phyloP scores from a whole-genome alignment of 1,140 invertebrate genomes.

The Drosophila chauvacae region DNA sequence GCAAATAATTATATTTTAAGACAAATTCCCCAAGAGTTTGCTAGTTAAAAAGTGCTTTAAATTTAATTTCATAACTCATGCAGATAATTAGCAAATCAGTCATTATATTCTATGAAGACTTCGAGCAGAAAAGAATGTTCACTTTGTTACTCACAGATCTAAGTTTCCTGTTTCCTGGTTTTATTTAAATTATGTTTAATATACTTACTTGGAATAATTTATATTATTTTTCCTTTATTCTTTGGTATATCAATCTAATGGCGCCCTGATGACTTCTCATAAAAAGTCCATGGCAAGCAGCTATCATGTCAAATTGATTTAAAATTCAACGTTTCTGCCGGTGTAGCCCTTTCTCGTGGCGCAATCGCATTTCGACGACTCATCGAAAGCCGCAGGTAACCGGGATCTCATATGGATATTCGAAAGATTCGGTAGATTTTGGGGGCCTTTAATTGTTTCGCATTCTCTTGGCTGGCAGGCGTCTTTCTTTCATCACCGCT shows the following conservation, averaged over 20 bases:
- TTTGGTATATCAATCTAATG: constrained; percentile 25
- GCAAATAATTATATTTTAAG: neutral
- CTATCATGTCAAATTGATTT: constrained; percentile 15
- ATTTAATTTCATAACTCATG: neutral
- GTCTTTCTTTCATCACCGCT: constrained; percentile 46
- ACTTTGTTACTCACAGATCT: too few species aligned
- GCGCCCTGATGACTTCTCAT: constrained; percentile 19
- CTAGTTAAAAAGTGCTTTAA: too few species aligned
- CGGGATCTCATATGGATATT: constrained; percentile 45
- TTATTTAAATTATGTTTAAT: too few species aligned
- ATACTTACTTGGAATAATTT: neutral
- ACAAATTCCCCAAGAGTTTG: too few species aligned
- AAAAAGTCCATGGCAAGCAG: neutral
- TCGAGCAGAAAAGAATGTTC: too few species aligned
- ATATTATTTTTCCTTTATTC: neutral
- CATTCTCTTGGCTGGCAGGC: constrained; percentile 31
- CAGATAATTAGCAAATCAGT: too few species aligned
- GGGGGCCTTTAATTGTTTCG: constrained; percentile 73
- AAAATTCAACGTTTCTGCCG: constrained; percentile 10
- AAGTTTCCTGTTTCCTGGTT: too few species aligned
- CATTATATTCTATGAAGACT: too few species aligned
- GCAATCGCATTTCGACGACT: constrained; percentile 58
- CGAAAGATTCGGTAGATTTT: constrained; percentile 21
- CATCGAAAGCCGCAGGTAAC: constrained; percentile 75
- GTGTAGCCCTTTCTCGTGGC: constrained; percentile 38